Percentiles rank a stretch among this genome's conserved stretches.
phyloP scores from a whole-genome alignment of 2,113 vertebrate species.

The Pogonocichla stellata region DNA sequence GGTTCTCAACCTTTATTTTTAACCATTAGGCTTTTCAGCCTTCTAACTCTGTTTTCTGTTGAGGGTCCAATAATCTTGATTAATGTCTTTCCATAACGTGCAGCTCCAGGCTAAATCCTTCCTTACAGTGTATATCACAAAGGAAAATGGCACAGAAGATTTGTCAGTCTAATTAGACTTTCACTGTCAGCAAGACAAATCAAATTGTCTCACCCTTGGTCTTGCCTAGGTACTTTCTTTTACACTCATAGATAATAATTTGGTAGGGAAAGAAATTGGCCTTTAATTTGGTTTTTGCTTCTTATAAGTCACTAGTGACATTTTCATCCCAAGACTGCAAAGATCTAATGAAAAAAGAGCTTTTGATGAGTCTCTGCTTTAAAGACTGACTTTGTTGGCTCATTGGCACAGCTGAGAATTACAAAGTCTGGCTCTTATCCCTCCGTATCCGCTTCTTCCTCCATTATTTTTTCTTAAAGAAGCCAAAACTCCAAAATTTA shows the following conservation, averaged over 20 bases:
- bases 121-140: slow-evolving; percentile 60
- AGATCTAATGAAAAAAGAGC: slow-evolving; percentile 7
- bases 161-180: slow-evolving; percentile 79
- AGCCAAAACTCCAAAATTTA: neutral
- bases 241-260: slow-evolving; percentile 60
- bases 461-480: neutral
- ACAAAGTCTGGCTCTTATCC: neutral
- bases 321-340: slow-evolving; percentile 52
- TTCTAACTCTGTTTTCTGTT: slow-evolving; percentile 56
- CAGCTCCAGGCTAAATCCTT: slow-evolving; percentile 56
- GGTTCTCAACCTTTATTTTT: slow-evolving; percentile 19
- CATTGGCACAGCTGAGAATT: neutral
- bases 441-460: neutral
- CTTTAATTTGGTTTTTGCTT: slow-evolving; percentile 66
- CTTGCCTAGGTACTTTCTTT: slow-evolving; percentile 58
- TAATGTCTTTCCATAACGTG: slow-evolving; percentile 66
- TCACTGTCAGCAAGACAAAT: slow-evolving; percentile 68
- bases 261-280: slow-evolving; percentile 33
- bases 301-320: slow-evolving; percentile 57
- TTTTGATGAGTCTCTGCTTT: slow-evolving; percentile 26
- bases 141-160: slow-evolving; percentile 64
- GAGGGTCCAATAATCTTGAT: slow-evolving; percentile 73
- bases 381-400: neutral
- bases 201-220: slow-evolving; percentile 54
- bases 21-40: slow-evolving; percentile 25